phyloP scores from a whole-genome alignment of 2,113 vertebrate species.

The Chaetodon auriga region DNA sequence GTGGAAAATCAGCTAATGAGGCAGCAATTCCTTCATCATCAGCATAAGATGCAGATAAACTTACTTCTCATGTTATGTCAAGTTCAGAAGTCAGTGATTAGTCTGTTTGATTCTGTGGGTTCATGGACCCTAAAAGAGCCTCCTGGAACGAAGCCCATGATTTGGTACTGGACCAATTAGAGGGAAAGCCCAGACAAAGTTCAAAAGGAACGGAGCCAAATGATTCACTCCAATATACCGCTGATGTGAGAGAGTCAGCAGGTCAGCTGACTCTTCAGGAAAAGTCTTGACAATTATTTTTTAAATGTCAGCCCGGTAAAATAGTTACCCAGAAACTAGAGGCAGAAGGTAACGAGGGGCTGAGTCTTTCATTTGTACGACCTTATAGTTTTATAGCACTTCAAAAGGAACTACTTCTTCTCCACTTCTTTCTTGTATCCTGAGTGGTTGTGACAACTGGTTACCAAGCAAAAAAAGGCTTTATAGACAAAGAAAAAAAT shows the following conservation, averaged over 20 bases:
- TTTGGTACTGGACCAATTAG: not conserved
- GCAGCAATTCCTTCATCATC: not conserved
- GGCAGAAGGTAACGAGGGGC: too few relatives aligned
- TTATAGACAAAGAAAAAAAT: too few relatives aligned
- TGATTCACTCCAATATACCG: not conserved
- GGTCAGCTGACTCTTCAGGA: not conserved
- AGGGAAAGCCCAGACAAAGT: not conserved
- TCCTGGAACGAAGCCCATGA: not conserved
- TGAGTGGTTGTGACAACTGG: not conserved
- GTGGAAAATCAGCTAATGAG: too few relatives aligned
- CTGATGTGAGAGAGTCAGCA: not conserved
- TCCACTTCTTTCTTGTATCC: not conserved
- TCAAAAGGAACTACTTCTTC: not conserved
- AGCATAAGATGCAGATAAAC: not conserved
- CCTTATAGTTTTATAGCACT: not conserved
- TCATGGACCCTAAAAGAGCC: not conserved
- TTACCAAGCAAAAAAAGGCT: too few relatives aligned
- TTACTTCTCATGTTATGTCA: not conserved
- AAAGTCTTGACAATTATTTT: too few relatives aligned
- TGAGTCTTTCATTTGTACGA: not conserved
- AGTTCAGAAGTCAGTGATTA: not conserved
- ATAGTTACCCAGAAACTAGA: too few relatives aligned
- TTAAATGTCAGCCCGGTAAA: too few relatives aligned
- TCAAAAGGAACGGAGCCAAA: not conserved
- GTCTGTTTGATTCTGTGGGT: not conserved